Base-by-base conservation (phyloP, 2,888 invertebrate species). In the Tetragonisca angustula region DNA sequence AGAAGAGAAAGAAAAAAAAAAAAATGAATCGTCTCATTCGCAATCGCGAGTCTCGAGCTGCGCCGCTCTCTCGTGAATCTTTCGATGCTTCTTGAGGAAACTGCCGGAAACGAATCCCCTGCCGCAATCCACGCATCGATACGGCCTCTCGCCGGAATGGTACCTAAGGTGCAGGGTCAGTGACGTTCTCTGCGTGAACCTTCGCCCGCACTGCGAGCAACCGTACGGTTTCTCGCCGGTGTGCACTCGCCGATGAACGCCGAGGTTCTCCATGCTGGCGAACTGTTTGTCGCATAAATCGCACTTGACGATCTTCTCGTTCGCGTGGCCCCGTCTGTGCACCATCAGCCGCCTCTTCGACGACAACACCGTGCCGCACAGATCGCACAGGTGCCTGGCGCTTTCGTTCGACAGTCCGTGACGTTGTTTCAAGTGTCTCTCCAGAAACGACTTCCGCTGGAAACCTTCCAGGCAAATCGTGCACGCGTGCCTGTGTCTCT, bases 141-240 rank as follows among this genome's bases (percentile, higher is more conserved):
- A 93, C n/a, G 93, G 93, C 52, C 93, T 87, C 43, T 93, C 91
- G 11, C 92, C 93, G 49, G 92, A 92, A 79, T 94, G 94, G 74
- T 92, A 93, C 11, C 94, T 87, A 50, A 92, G 84, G 82, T 94
- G 94, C 69, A 93, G 79, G 2, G 92, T 91, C 67, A 94, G 86
- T 1, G 93, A 92, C 0, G 93, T 92, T 49, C 93, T 88, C 71
- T 94, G 94, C 0, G 94, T 87, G 81, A 94, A 94, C 52, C 91
- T 85, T 80, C 92, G 91, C n/a, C 92, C 92, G 77, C 94, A 94
- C n/a, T 91, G 88, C 52, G 88, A 79, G 65, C 94, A 94, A n/a
- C 87, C 82, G 71, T 94, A 89, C 3, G 94, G 93, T 75, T 91
- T 92, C n/a, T 93, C 93, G 0, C 93, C 93, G 0, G 93, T 93